Percentiles rank a stretch among this genome's conserved stretches.
phyloP scores from a whole-genome alignment of 2,888 invertebrate species.

The Drosophila setosimentum region DNA sequence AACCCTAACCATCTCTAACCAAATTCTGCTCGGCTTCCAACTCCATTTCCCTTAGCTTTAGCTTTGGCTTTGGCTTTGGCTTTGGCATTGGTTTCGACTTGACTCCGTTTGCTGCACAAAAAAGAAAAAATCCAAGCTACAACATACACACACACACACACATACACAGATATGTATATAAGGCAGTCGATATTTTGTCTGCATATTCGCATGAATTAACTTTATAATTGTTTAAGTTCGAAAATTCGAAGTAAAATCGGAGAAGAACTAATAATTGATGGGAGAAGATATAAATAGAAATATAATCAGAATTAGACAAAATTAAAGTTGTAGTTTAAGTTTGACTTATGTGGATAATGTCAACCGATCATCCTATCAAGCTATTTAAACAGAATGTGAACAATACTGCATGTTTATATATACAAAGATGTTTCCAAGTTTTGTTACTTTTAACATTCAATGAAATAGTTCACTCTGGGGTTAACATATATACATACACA shows the following conservation, averaged over 20 bases:
- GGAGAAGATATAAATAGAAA: not conserved
- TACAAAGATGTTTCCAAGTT: too few relatives aligned
- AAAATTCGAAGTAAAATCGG: not conserved
- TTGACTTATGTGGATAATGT: too few relatives aligned
- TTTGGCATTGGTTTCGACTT: slow-evolving; percentile 23
- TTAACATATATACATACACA: not conserved
- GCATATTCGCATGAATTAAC: slow-evolving; percentile 63
- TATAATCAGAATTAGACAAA: not conserved
- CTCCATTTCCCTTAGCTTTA: slow-evolving; percentile 28
- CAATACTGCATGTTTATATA: too few relatives aligned
- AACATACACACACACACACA: not conserved
- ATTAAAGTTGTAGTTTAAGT: too few relatives aligned
- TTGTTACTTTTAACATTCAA: not conserved
- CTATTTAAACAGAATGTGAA: too few relatives aligned
- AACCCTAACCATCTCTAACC: slow-evolving; percentile 29
- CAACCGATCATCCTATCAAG: too few relatives aligned
- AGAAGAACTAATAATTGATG: not conserved
- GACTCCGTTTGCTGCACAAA: slow-evolving; percentile 24
- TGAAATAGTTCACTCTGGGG: not conserved
- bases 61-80: slow-evolving; percentile 13
- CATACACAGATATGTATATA: slow-evolving; percentile 24
- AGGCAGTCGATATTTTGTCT: slow-evolving; percentile 15
- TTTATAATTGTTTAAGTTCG: slow-evolving; percentile 42
- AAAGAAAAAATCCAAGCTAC: not conserved
- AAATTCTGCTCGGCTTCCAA: slow-evolving; percentile 31